Base-by-base conservation (phyloP, 92 coral and sea anemone genomes). In the Palythoa grandis region DNA sequence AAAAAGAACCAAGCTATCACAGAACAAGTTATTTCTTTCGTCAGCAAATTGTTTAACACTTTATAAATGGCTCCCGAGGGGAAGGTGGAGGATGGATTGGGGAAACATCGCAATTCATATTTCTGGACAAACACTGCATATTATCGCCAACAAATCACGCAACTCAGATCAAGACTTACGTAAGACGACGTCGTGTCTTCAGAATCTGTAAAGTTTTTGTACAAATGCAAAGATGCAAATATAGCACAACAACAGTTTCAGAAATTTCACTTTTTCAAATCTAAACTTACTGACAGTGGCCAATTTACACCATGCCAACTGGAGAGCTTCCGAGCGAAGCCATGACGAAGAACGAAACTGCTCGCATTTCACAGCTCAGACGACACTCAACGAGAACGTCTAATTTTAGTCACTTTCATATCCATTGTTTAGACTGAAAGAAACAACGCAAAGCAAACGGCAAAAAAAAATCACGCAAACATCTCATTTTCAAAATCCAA, bases 131-230 rank as follows among this genome's bases (percentile, higher is more conserved):
- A 20, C 16, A 19, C 53, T 19, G 22, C 57, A 73, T 48, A 20
- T 7, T 1, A 72, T n/a, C 2, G 23, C 14, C 48, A 38, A 52
- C 39, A 29, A 19, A 52, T 23, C 11, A 6, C 43, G 38, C 16
- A 75, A 75, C 5, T 48, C 17, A n/a, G 3, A 73, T 73, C 52
- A 11, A 65, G 69, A 80, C 85, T 80, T 66, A 80, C 85, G 85
- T 48, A 69, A 13, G 40, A 48, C 24, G 74, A 12, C 24, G 43
- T 13, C 74, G 24, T 24, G 74, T 63, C 85, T 66, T 67, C 85
- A 65, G 40, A 22, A 80, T 48, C 85, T 80, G 85, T 56, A 78
- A 80, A 47, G n/a, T 50, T 39, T 19, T 60, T 39, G 13, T 29
- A 5, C 29, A 24, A 66, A 79, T 65, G 84, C 83, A 78, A 78